phyloP scores from a whole-genome alignment of 2,797 vertebrate species.

The Cichlasoma orientale region DNA sequence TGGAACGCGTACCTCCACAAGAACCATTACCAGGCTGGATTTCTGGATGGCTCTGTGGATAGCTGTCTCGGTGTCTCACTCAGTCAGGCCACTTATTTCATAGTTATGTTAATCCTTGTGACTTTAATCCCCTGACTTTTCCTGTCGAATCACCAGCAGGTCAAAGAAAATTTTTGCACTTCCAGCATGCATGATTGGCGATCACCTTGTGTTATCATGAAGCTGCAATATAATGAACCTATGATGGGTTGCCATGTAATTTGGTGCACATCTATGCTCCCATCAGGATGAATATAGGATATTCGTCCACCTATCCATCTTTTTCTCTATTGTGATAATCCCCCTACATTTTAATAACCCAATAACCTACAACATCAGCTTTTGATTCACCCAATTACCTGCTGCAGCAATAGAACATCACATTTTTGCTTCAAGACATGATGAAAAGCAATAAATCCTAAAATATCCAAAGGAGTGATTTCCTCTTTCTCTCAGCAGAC shows the following conservation, averaged over 20 bases:
- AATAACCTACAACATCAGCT: neutral
- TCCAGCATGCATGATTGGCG: neutral
- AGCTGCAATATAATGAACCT: neutral
- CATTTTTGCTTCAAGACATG: neutral
- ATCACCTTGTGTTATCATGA: neutral
- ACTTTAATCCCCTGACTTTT: neutral
- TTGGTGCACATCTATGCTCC: neutral
- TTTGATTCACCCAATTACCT: conserved; percentile 3
- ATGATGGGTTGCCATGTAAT: neutral
- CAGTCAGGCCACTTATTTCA: neutral
- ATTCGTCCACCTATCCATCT: neutral
- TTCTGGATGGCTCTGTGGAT: neutral
- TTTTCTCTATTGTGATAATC: neutral
- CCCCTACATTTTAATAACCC: neutral
- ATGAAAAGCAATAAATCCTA: neutral
- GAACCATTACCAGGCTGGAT: neutral
- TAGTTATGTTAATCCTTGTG: neutral
- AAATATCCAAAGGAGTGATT: neutral
- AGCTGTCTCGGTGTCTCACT: neutral
- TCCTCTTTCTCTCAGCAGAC: neutral
- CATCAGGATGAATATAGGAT: neutral
- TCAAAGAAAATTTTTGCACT: neutral
- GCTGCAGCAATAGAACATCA: neutral
- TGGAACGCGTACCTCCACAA: neutral
- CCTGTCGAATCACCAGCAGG: neutral